Percentiles rank a stretch among this genome's conserved stretches.
Evolutionary conservation across 1,140 invertebrate species (phyloP).

Genomic region (Drosophila bocqueti): DNA sequence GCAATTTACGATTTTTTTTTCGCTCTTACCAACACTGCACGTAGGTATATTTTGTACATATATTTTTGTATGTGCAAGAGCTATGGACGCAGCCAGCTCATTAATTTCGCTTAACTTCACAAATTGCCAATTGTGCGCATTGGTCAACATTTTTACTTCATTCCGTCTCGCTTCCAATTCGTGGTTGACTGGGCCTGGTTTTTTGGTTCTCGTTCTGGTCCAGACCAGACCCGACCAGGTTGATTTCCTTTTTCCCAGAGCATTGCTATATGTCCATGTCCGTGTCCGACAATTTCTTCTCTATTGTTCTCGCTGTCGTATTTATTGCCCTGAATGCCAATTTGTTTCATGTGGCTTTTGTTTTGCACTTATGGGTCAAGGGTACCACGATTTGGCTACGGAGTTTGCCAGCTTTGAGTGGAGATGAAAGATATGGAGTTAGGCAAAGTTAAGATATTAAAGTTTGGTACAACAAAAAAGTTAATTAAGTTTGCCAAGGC

Average conservation of each 20-base stretch:
- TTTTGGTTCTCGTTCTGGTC: conserved; percentile 10
- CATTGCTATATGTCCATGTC: conserved; percentile 27
- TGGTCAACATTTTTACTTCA: conserved; percentile 75
- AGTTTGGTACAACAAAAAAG: not conserved
- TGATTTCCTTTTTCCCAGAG: conserved; percentile 29
- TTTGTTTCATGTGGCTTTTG: conserved; percentile 77
- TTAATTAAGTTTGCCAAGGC: not conserved
- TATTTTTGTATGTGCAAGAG: conserved; percentile 36
- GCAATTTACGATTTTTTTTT: conserved; percentile 44
- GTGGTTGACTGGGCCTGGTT: conserved; percentile 46
- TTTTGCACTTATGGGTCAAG: conserved; percentile 49
- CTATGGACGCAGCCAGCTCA: conserved; percentile 58
- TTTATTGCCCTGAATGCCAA: conserved; percentile 76
- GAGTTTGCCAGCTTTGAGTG: not conserved
- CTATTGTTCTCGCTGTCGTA: conserved; percentile 73
- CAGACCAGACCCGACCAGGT: conserved; percentile 20
- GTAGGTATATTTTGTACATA: conserved; percentile 17
- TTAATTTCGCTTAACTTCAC: conserved; percentile 83
- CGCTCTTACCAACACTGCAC: conserved; percentile 3
- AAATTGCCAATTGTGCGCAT: conserved; percentile 83
- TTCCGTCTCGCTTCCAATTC: conserved; percentile 42
- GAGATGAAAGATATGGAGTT: conserved; percentile 11
- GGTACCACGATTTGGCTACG: conserved; percentile 7
- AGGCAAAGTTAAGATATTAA: not conserved
- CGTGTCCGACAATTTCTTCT: conserved; percentile 59